Evolutionary conservation across 2,113 vertebrate genomes (phyloP), one percentile per base, ranked within the genome.

Genomic region (Neoarius graeffei): DNA sequence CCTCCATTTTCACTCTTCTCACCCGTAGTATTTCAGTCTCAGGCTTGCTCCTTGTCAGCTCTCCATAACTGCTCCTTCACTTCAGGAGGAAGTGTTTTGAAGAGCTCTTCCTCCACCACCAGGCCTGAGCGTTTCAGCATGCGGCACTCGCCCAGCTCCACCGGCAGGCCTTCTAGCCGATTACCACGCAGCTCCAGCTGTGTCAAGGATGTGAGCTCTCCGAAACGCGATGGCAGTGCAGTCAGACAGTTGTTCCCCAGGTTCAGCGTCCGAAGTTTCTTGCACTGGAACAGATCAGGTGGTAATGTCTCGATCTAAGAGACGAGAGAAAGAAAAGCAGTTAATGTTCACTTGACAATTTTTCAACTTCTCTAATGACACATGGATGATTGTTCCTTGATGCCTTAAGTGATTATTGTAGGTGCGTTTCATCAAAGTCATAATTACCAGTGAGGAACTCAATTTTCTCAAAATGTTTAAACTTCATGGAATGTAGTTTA

Each of bases 101-200:
- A 98, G 60, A 99, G 93, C 93, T 99, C 97, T 91, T 99, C 98
- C 91, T 99, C 98, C 89, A 99, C 98, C 90, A 99, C 97, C 4
- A 99, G 95, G 20, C 97, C 95, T 0, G 96, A 98, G 92, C 96
- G 96, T 91, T 97, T 98, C 81, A 99, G 94, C 91, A 97, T 95
- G 0, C 96, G 97, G 76, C 98, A 99, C 64, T 98, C 97, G 0
- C 97, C 95, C 62, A 99, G 96, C 96, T 99, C 98, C 93, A 98
- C 98, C 0, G 98, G 98, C 87, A 99, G 95, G 87, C 97, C 97
- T 94, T 99, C 98, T 54, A 99, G 91, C 23, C 97, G 96, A 95
- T 99, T 99, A 25, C 98, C 98, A 0, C 97, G 95, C 64, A 99
- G 96, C 95, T 99, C 98, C 4, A 99, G 96, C 95, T 98, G 98